Base-by-base conservation (phyloP, 2,888 invertebrate genomes). In the Sepiola atlantica region DNA sequence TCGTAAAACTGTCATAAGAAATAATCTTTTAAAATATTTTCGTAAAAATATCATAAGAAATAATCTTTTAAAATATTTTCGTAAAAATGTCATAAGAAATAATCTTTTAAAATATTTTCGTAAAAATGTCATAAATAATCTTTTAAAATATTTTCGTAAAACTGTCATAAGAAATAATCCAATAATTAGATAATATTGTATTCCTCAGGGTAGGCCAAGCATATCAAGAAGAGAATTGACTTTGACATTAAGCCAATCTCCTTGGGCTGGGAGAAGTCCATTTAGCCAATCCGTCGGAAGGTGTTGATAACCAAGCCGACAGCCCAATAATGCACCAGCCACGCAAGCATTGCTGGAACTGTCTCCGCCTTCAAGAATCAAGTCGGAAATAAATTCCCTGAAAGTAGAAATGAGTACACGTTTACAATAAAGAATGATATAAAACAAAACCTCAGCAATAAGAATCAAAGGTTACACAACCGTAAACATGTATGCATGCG, bases 181-280 rank as follows among this genome's bases (percentile, higher is more conserved):
- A 45, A 77, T n/a, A n/a, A n/a, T n/a, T n/a, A 77, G n/a, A n/a
- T 77, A n/a, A 77, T 16, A 77, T 3, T 77, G n/a, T 77, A 77
- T 77, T 77, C n/a, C 16, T 77, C 32, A 97, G 20, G 97, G 97
- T 35, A 97, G 95, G 10, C 97, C 97, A 96, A 97, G 97, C 96
- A 97, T 97, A 94, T 97, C 97, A n/a, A 97, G 95, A 20, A 97
- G 95, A 90, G 96, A 95, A 95, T 97, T 97, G 55, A 97, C 96
- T 95, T 96, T 97, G 16, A 95, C 92, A 95, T 97, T 97, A 0
- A 97, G 95, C 96, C 97, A 97, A 8, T 96, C 94, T 32, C 95
- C 96, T 94, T 97, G 97, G 94, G 96, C 96, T 61, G 95, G 95
- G 55, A 96, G 95, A 4, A 97, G 95, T 32, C 96, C 96, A 24